Base-by-base conservation (phyloP, 1,140 invertebrate species). In the Meloidogyne floridensis region DNA sequence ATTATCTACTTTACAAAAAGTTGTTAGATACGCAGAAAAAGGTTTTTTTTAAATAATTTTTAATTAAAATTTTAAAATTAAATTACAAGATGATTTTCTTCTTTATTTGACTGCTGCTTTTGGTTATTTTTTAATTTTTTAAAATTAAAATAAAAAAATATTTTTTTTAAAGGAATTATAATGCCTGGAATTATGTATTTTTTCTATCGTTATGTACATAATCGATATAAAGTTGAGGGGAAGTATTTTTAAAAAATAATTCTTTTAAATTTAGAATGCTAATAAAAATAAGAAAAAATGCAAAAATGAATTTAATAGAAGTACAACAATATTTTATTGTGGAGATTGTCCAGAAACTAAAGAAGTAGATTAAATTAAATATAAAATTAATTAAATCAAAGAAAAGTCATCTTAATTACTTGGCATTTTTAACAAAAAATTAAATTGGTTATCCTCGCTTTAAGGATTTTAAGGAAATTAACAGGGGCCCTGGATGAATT, bases 131-230 rank as follows among this genome's bases (percentile, higher is more conserved):
- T 77, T 71, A 77, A 56, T 32, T 32, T 32, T 32, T 32, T 32
- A 77, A 32, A 8, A 15, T 72, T 71, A 15, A 15, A 18, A 42
- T 32, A 20, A 51, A 13, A 42, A 79, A 79, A 13, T 59, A 4
- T 56, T 79, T 10, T 15, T 15, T 56, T 32, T n/a, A 20, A 20
- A 74, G 82, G 82, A 59, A 84, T 83, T 65, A 72, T 83, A 20
- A 83, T 83, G 82, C 82, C 82, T n/a, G 83, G 56, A 15, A 53
- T 85, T 47, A 85, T 83, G 82, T 83, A 83, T 54, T 84, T 83
- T 54, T 84, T 83, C 53, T 83, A 83, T 47, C 72, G 76, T 8
- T 69, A 80, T 56, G 59, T 80, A n/a, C 80, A 80, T 76, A 80
- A 74, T 71, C 59, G 59, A n/a, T 80, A 77, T 80, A 65, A 47